Evolutionary conservation across 2,113 vertebrate genomes (phyloP).

Genomic region (Scomber colias): DNA sequence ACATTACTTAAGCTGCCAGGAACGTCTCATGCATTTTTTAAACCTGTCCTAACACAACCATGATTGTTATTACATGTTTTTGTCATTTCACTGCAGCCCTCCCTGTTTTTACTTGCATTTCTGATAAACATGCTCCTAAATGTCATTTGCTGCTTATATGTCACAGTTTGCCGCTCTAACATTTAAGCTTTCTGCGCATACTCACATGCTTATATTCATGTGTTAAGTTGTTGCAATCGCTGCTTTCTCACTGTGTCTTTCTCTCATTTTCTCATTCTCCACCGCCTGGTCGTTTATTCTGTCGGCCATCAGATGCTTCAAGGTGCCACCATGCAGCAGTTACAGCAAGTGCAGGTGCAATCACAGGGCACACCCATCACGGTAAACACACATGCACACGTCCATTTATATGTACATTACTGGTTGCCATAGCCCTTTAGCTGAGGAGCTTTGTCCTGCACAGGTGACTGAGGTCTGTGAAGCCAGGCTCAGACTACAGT

Average conservation of each 20-base stretch:
- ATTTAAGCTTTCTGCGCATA: constrained; percentile 14
- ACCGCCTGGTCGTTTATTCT: constrained; percentile 44
- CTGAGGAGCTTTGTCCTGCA: constrained; percentile 35
- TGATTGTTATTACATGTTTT: not conserved
- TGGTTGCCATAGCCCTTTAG: constrained; percentile 3
- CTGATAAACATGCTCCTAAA: constrained; percentile 10
- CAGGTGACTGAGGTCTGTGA: constrained; percentile 39
- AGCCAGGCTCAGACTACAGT: too few relatives aligned
- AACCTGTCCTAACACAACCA: constrained; percentile 2
- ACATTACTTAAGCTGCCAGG: constrained; percentile 9
- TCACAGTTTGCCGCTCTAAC: constrained; percentile 34
- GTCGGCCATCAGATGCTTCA: constrained; percentile 86
- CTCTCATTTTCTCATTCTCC: constrained; percentile 70
- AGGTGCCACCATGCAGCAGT: constrained; percentile 88
- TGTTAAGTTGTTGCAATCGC: constrained; percentile 63
- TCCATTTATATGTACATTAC: constrained; percentile 20
- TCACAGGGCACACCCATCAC: constrained; percentile 88
- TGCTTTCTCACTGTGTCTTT: constrained; percentile 76
- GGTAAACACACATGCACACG: constrained; percentile 80
- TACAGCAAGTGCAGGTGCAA: constrained; percentile 89
- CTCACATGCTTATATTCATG: constrained; percentile 57
- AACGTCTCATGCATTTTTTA: constrained; percentile 16
- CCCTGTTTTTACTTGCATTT: not conserved
- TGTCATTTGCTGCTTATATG: constrained; percentile 35
- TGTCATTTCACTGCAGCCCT: not conserved